Evolutionary conservation across 2,888 invertebrate genomes (phyloP).

Genomic region (Andrena flavipes): DNA sequence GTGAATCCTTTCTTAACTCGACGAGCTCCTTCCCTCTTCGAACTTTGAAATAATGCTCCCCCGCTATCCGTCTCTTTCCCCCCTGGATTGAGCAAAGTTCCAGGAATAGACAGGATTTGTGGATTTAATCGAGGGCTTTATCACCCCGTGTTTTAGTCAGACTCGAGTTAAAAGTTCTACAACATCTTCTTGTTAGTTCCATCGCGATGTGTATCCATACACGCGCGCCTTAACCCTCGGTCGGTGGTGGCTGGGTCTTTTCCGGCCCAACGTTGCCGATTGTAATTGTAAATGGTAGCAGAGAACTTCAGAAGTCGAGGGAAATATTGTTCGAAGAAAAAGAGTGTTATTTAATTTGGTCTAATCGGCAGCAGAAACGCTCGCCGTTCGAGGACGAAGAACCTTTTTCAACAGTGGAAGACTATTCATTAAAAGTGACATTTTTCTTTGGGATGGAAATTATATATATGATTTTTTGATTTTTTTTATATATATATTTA

Average conservation of each 20-base stretch:
- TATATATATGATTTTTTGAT: neutral
- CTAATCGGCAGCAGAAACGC: too few species aligned
- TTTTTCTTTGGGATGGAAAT: too few species aligned
- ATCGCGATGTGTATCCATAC: neutral
- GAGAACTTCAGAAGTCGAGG: too few species aligned
- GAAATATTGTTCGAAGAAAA: too few species aligned
- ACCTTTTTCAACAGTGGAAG: too few species aligned
- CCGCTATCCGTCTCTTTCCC: neutral
- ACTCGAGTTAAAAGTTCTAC: constrained; percentile 6
- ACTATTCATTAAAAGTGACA: neutral
- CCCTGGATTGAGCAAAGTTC: constrained; percentile 7
- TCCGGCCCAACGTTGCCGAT: too few species aligned
- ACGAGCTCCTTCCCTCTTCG: constrained; percentile 10
- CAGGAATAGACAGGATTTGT: constrained; percentile 5
- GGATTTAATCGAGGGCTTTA: constrained; percentile 31
- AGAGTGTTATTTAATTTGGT: too few species aligned
- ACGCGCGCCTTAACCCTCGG: neutral
- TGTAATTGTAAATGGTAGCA: too few species aligned
- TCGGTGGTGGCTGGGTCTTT: neutral
- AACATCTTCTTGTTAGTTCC: constrained; percentile 2
- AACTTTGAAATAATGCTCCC: constrained; percentile 27
- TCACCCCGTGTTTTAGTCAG: constrained; percentile 2
- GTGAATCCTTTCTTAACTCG: constrained; percentile 38
- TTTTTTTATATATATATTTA: neutral
- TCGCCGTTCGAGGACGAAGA: too few species aligned